Evolutionary conservation across 2,888 invertebrate genomes (phyloP).

Genomic region (Argyresthia goedartella): DNA sequence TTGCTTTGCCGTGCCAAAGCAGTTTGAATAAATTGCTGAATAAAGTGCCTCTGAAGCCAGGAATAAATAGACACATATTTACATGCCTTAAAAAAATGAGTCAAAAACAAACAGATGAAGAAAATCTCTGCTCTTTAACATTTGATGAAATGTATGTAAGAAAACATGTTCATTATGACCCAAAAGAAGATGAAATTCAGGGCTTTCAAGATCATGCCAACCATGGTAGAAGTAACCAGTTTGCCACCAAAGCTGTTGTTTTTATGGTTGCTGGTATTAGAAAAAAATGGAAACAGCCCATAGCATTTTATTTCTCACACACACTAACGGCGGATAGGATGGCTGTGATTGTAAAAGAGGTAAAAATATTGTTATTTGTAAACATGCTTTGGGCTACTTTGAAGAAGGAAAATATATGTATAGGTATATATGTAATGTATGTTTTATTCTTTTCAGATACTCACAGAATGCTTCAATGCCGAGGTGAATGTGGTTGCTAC

Average conservation of each 20-base stretch:
- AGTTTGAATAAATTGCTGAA: slow-evolving; percentile 14
- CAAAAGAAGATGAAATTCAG: slow-evolving; percentile 6
- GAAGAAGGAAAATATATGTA: neutral
- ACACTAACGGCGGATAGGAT: neutral
- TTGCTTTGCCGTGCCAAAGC: slow-evolving; percentile 15
- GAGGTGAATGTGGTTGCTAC: slow-evolving; percentile 10
- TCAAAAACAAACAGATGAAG: slow-evolving; percentile 2
- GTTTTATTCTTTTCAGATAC: slow-evolving; percentile 12
- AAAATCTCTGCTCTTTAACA: too few relatives aligned
- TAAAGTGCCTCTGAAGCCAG: slow-evolving; percentile 12
- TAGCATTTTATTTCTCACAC: neutral
- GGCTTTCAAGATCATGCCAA: slow-evolving; percentile 7
- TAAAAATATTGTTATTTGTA: neutral
- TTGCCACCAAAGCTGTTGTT: slow-evolving; percentile 4
- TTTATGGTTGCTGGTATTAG: slow-evolving; percentile 2
- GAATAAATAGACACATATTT: slow-evolving; percentile 13
- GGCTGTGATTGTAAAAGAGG: neutral
- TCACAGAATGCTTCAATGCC: slow-evolving; percentile 8
- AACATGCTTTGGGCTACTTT: neutral
- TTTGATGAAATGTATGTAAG: slow-evolving; percentile 4
- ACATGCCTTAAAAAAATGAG: slow-evolving; percentile 11
- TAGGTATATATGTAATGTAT: neutral
- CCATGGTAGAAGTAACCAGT: neutral
- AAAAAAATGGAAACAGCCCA: neutral
- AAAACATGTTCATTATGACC: slow-evolving; percentile 5